Evolutionary conservation across 2,113 vertebrate genomes (phyloP).

Genomic region (Mobula birostris): DNA sequence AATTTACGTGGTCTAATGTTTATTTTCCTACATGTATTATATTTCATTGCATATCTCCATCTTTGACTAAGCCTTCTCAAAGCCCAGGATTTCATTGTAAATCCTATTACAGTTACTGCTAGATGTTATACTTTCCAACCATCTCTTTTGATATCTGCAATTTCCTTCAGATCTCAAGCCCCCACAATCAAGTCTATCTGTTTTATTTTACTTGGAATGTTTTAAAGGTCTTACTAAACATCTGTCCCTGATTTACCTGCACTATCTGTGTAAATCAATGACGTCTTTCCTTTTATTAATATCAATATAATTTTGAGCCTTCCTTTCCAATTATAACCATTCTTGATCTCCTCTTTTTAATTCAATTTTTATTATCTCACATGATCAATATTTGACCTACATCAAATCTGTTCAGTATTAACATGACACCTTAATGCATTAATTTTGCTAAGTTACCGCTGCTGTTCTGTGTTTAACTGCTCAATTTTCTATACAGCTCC

Average conservation of each 20-base stretch:
- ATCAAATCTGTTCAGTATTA: neutral
- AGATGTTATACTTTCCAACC: neutral
- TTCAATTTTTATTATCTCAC: neutral
- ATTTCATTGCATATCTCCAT: neutral
- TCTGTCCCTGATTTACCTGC: neutral
- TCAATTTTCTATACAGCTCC: neutral
- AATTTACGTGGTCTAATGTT: neutral
- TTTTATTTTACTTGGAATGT: slow-evolving; percentile 1
- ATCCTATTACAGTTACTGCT: neutral
- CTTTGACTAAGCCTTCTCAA: too few relatives aligned
- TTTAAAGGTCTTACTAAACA: neutral
- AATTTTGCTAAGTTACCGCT: neutral
- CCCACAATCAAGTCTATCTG: neutral
- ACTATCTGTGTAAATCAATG: neutral
- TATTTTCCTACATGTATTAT: neutral
- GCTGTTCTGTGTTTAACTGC: neutral
- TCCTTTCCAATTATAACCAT: neutral
- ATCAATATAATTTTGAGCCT: neutral
- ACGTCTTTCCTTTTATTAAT: neutral
- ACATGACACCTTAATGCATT: neutral
- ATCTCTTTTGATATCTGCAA: slow-evolving; percentile 19
- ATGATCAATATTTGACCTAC: neutral
- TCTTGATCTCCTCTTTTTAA: neutral
- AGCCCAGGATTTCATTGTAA: neutral
- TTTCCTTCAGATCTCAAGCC: slow-evolving; percentile 1